A percentile compares a stretch with the other conserved stretches of the same genome.
phyloP scores from a whole-genome alignment of 2,113 vertebrate species.

The Psammodynastes pulverulentus region DNA sequence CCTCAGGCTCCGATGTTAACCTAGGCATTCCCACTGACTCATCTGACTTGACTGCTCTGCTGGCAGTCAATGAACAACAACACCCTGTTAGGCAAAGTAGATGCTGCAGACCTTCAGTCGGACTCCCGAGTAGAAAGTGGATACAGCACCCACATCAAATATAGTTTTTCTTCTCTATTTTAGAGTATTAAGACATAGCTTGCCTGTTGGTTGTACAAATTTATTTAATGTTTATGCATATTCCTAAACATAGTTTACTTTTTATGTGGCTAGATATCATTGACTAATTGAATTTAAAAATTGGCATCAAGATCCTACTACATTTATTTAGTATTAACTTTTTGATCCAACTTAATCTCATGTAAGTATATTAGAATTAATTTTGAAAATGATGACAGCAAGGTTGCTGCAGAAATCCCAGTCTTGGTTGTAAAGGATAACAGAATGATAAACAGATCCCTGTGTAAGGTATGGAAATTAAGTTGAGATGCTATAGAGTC shows the following conservation, averaged over 20 bases:
- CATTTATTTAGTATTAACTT: neutral
- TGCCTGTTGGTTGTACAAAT: neutral
- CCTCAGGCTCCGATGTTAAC: no score
- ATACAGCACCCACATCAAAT: neutral
- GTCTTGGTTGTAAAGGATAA: neutral
- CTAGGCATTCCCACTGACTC: no score
- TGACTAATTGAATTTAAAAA: neutral
- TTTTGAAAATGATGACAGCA: neutral
- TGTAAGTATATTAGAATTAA: neutral
- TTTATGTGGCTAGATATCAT: neutral
- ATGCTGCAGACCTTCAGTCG: neutral
- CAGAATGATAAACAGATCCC: neutral
- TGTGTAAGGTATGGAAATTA: neutral
- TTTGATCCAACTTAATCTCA: neutral
- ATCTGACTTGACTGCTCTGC: no score
- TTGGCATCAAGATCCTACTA: neutral
- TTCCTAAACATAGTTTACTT: neutral
- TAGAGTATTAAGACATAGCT: neutral
- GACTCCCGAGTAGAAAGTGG: neutral
- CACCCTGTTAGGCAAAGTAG: neutral
- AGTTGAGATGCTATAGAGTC: neutral
- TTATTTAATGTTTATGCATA: neutral
- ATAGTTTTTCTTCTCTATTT: neutral
- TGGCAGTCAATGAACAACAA: no score
- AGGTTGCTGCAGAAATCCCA: neutral